Conservation (phyloP, 1,140 invertebrate genomes). For the Drosophila cardini region DNA sequence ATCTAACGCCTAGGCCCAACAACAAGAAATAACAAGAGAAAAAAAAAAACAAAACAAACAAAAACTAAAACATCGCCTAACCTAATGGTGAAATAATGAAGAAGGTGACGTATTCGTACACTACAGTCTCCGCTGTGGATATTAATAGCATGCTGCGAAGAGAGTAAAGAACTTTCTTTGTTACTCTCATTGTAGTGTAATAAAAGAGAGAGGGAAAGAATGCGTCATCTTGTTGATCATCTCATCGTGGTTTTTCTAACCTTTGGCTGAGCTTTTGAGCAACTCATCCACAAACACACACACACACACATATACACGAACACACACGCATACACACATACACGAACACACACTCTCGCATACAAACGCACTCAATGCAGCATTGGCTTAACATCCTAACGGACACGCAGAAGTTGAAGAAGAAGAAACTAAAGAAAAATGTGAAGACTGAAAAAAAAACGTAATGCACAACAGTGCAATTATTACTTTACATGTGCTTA, state of each 20-base stretch:
- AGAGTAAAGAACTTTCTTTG: too few species aligned
- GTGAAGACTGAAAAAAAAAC: slow-evolving; percentile 3
- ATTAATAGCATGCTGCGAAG: too few species aligned
- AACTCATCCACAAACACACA: slow-evolving; percentile 51
- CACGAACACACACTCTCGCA: slow-evolving; percentile 23
- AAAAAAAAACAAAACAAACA: slow-evolving; percentile 32
- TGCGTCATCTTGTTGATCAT: too few species aligned
- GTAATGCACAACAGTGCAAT: slow-evolving; percentile 16
- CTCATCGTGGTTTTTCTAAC: slow-evolving; percentile 7
- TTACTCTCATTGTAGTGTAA: too few species aligned
- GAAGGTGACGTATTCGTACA: too few species aligned
- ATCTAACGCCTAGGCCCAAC: slow-evolving; percentile 54
- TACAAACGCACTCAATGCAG: slow-evolving; percentile 36
- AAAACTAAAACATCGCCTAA: slow-evolving; percentile 61
- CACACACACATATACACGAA: slow-evolving; percentile 34
- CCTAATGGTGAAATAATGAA: slow-evolving; percentile 55
- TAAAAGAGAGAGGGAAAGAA: too few species aligned
- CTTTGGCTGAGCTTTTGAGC: slow-evolving; percentile 58
- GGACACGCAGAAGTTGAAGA: not conserved
- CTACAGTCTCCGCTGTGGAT: too few species aligned
- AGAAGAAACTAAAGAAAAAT: not conserved
- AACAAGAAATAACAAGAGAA: slow-evolving; percentile 48
- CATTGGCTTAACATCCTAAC: slow-evolving; percentile 12
- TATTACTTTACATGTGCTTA: slow-evolving; percentile 18
- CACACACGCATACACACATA: slow-evolving; percentile 30